phyloP scores from a whole-genome alignment of 2,797 vertebrate species.

The Moxostoma hubbsi region DNA sequence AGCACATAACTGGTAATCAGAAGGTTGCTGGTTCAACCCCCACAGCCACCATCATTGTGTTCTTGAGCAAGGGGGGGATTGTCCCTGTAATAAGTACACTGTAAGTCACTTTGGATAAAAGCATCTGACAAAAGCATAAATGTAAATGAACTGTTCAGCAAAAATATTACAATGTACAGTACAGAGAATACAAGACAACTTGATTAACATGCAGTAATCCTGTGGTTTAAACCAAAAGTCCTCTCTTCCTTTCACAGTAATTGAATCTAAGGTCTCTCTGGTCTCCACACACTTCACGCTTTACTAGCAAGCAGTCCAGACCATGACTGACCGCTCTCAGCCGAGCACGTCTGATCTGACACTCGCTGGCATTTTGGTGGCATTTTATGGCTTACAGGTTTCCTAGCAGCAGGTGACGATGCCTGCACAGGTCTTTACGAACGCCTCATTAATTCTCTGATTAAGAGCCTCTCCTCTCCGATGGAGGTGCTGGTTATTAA shows the following conservation, averaged over 20 bases:
- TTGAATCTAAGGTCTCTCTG: conserved; percentile 9
- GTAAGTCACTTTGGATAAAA: too few species aligned
- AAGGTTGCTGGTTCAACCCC: too few species aligned
- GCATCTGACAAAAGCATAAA: too few species aligned
- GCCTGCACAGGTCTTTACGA: conserved; percentile 65
- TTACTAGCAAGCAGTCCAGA: too few species aligned
- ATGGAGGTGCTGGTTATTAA: conserved; percentile 68
- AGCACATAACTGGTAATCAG: too few species aligned
- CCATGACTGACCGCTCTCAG: not conserved
- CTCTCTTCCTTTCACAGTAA: conserved; percentile 7
- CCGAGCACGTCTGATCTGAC: not conserved
- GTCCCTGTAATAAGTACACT: too few species aligned
- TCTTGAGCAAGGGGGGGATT: too few species aligned
- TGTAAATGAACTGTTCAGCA: too few species aligned
- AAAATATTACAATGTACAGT: too few species aligned
- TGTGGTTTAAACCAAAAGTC: not conserved
- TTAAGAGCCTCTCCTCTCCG: conserved; percentile 67
- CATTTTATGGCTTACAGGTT: conserved; percentile 26
- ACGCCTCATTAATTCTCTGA: conserved; percentile 73
- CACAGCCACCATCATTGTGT: too few species aligned
- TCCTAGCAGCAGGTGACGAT: conserved; percentile 63
- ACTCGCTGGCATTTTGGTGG: not conserved
- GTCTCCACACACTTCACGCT: not conserved
- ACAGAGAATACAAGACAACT: not conserved
- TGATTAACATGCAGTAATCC: not conserved